Evolutionary conservation across 2,113 vertebrate species (phyloP), one percentile per base, ranked within the genome.

Genomic region (Furnarius figulus): DNA sequence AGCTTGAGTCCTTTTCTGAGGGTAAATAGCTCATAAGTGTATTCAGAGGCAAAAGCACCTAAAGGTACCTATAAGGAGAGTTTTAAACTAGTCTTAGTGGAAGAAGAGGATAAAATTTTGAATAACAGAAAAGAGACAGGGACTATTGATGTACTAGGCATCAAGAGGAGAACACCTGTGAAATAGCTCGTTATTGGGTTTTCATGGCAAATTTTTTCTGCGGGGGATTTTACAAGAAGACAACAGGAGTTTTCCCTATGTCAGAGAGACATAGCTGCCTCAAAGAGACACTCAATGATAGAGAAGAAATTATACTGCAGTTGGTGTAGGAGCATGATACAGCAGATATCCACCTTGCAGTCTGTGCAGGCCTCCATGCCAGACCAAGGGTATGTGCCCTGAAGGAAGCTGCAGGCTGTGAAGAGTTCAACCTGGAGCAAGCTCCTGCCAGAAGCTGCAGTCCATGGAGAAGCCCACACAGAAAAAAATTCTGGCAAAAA

Each of bases 251-350:
- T 67, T 5, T 2, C 2, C 17, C 14, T 4, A 9, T 37, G 8
- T 80, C 19, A 10, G 14, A 79, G 2, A 79, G 24, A 0, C n/a
- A 63, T 66, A 88, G 12, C 7, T 66, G 50, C 4, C 9, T 70
- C 33, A 23, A 56, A 62, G 23, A 40, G 2, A 14, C 4, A 56
- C 8, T 12, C 1, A 6, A 9, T 14, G 7, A 4, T 10, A 3
- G 7, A 33, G 28, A 6, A 72, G 28, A 79, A 12, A 30, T n/a
- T 68, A 15, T 2, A 1, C 12, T 55, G 47, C 14, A 68, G 20
- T 8, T 19, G 21, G 12, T 28, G 5, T 9, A 62, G 9, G 18
- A n/a, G 3, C 7, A 20, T 17, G 11, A 6, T 30, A 14, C 8
- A 72, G 28, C 12, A 80, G 31, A 66, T 68, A 58, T 20, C 24